Base-by-base conservation (phyloP, 2,888 invertebrate genomes). In the Cerastoderma edule region DNA sequence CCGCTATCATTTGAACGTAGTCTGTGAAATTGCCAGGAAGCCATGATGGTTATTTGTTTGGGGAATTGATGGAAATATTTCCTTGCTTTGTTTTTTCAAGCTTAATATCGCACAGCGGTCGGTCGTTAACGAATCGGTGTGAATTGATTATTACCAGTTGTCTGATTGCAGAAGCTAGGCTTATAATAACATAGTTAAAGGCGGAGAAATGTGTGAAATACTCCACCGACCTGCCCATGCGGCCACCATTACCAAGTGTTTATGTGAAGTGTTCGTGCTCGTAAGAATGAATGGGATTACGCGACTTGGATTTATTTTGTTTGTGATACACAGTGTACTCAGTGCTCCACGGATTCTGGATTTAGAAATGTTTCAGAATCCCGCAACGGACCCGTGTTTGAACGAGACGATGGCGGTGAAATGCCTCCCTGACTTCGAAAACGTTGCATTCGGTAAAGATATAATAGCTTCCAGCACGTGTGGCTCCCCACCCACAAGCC, bases 361-460 rank as follows among this genome's bases (percentile, higher is more conserved):
- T 67, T 50, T 80, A 57, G 80, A 75, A 33, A 80, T 78, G 80
- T 80, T 80, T 65, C 77, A 77, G 63, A 77, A 72, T 44, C 75
- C 75, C 4, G 72, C 75, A 13, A 73, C 72, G 30, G 81, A 81
- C 27, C 81, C 75, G 8, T 81, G 81, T 54, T 50, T 66, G 27
- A 78, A 80, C 46, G 77, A 71, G 48, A 69, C 72, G 22, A 13
- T 72, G 13, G 75, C 81, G 16, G 65, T 78, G n/a, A 78, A 75
- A 86, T 99, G 99, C 94, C 97, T 98, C 90, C 99, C 99, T 19
- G 98, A 99, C 93, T 99, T 99, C 93, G 99, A 99, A 75, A 99
- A 99, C 94, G 98, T 98, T 46, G 99, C 99, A 46, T 99, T 97
- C 94, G 97, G 97, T 16, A 95, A 96, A 63, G 95, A 96, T 64